Conservation (phyloP, 2,797 vertebrate genomes). For the Manis javanica region DNA sequence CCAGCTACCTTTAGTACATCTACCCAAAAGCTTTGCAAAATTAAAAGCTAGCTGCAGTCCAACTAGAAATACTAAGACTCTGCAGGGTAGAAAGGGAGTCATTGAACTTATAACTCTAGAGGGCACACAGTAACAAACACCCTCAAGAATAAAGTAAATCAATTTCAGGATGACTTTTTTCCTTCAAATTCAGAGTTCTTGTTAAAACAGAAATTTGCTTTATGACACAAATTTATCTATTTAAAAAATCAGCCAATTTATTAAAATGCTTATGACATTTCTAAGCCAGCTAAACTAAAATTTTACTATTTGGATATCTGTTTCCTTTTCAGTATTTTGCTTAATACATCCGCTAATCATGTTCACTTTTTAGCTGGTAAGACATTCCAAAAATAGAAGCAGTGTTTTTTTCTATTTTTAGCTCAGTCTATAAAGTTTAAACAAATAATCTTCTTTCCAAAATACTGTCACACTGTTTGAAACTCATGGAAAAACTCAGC, state of each 20-base stretch:
- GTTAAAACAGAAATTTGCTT: slow-evolving; percentile 27
- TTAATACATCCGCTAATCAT: slow-evolving; percentile 57
- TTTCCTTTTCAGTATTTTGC: slow-evolving; percentile 63
- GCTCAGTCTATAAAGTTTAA: slow-evolving; percentile 75
- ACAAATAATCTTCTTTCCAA: slow-evolving; percentile 79
- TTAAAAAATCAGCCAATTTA: slow-evolving; percentile 24
- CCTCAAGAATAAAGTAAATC: not conserved
- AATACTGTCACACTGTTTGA: slow-evolving; percentile 73
- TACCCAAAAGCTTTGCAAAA: slow-evolving; percentile 36
- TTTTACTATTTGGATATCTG: slow-evolving; percentile 35
- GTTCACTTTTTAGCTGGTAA: slow-evolving; percentile 73
- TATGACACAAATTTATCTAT: slow-evolving; percentile 8
- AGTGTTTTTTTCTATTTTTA: slow-evolving; percentile 82
- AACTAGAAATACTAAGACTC: not conserved
- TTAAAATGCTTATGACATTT: slow-evolving; percentile 43
- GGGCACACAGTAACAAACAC: not conserved
- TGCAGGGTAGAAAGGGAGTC: not conserved
- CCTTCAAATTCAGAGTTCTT: not conserved
- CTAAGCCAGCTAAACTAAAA: slow-evolving; percentile 54
- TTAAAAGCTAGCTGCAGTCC: not conserved
- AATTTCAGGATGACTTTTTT: not conserved
- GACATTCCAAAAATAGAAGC: slow-evolving; percentile 78
- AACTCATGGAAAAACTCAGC: slow-evolving; percentile 82
- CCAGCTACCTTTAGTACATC: not conserved
- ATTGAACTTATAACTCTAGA: not conserved